These are phyloP conservation scores for Okapia johnstoni DNA, from an alignment of 2,113 vertebrate species.

Conservation along the genomic window DNA sequence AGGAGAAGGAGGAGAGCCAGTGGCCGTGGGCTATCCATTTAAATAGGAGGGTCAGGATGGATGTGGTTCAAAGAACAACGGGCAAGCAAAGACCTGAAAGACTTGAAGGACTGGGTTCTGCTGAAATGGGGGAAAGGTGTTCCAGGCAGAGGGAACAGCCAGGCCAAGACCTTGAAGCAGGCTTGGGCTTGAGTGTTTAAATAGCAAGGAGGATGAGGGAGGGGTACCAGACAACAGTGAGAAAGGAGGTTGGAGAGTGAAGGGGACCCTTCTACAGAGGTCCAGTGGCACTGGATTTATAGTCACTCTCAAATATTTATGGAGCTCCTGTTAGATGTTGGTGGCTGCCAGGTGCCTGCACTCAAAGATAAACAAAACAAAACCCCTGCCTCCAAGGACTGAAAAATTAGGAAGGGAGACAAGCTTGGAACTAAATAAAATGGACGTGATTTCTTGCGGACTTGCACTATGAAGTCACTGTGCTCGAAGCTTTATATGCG, in stretches of 20 bases:
- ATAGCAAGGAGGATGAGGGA: neutral
- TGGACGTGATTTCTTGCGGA: accelerated
- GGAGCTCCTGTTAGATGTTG: neutral
- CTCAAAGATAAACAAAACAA: neutral
- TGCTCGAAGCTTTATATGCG: no score
- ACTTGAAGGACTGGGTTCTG: neutral
- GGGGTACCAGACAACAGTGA: accelerated
- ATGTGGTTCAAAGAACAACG: neutral
- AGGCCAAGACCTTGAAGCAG: no score
- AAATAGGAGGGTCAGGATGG: no score
- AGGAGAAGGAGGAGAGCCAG: neutral
- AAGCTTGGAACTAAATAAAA: neutral
- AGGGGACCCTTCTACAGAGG: neutral
- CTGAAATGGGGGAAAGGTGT: neutral
- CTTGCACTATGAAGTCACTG: no score
- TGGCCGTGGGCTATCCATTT: neutral
- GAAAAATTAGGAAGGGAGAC: neutral
- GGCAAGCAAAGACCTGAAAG: neutral
- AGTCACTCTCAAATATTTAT: neutral
- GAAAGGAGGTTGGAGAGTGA: neutral
- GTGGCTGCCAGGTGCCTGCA: neutral
- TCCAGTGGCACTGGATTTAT: neutral
- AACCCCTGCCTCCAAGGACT: neutral
- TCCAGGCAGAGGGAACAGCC: neutral
- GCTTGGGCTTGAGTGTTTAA: neutral